phyloP scores from a whole-genome alignment of 2,888 invertebrate species.

The Diarsia brunnea region DNA sequence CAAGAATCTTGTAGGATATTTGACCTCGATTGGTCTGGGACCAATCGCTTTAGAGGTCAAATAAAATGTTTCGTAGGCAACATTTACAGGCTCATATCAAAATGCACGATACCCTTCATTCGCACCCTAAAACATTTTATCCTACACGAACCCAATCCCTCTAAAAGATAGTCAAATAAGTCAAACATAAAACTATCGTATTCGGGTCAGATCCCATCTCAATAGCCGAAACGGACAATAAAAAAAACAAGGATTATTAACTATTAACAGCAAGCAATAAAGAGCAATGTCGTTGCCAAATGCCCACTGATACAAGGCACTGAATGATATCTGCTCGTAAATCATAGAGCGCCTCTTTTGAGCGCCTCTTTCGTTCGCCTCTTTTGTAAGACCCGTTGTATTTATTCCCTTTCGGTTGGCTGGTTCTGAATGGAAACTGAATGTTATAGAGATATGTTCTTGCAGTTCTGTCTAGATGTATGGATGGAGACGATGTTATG shows the following conservation, averaged over 20 bases:
- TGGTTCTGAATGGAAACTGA: constrained; percentile 72
- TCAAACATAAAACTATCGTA: constrained; percentile 37
- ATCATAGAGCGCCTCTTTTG: constrained; percentile 76
- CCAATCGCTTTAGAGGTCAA: neutral
- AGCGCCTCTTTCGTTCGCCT: constrained; percentile 67
- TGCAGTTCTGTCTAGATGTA: constrained; percentile 55
- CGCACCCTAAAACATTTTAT: neutral
- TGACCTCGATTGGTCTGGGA: too few species aligned
- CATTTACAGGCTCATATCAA: neutral
- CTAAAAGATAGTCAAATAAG: constrained; percentile 4
- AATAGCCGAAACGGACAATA: constrained; percentile 47
- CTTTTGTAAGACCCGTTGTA: constrained; percentile 69
- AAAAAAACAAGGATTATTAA: constrained; percentile 65
- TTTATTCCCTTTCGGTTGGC: constrained; percentile 71
- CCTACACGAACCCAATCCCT: neutral
- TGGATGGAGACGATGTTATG: constrained; percentile 31
- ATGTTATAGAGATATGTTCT: constrained; percentile 68
- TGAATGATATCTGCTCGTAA: constrained; percentile 77
- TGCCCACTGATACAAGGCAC: constrained; percentile 64
- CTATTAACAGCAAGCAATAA: constrained; percentile 64
- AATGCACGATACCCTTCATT: neutral
- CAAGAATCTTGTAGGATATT: neutral
- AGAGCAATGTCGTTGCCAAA: constrained; percentile 63
- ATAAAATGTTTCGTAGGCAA: neutral
- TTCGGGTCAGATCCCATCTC: constrained; percentile 24